These are phyloP conservation scores for Porites evermanni DNA, from an alignment of 92 coral and sea anemone genomes.

Conservation along the genomic window DNA sequence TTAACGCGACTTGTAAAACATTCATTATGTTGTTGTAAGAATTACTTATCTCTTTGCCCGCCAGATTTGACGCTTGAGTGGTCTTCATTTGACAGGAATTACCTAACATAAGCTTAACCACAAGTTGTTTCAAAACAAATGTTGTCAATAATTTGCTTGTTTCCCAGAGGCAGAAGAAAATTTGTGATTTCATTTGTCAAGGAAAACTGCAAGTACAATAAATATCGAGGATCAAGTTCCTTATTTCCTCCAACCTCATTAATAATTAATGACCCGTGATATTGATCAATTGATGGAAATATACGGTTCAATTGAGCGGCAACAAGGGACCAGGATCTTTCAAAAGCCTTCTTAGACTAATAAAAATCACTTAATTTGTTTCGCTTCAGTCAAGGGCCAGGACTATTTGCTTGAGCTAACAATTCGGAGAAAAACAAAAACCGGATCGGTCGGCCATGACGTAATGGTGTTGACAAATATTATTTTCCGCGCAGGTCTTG, in stretches of 20 bases:
- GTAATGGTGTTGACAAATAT: constrained; percentile 22
- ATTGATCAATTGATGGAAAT: not conserved
- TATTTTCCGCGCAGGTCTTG: constrained; percentile 20
- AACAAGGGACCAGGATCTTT: not conserved
- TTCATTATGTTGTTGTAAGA: constrained; percentile 38
- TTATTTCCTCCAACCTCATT: not conserved
- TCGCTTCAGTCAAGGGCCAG: not conserved
- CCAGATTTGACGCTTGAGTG: constrained; percentile 23
- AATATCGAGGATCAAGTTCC: not conserved
- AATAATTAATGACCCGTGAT: constrained; percentile 12
- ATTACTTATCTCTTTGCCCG: constrained; percentile 32
- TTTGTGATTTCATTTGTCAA: not conserved
- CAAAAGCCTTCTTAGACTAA: not conserved
- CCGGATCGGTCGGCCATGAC: constrained; percentile 19
- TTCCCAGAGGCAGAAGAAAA: constrained; percentile 5
- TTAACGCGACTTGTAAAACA: constrained; percentile 4
- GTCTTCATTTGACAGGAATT: constrained; percentile 9
- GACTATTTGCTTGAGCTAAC: not conserved
- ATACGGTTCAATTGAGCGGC: constrained; percentile 1
- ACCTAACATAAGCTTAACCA: constrained; percentile 25
- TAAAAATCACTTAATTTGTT: not conserved
- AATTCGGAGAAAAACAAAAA: not conserved
- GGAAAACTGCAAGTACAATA: not conserved
- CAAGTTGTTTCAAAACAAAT: not conserved
- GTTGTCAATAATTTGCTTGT: constrained; percentile 8